A percentile compares a stretch with the other conserved stretches of the same genome.
These are phyloP conservation scores for Dendrocincla fuliginosa DNA, from an alignment of 2,797 vertebrate species.

Conservation along the genomic window DNA sequence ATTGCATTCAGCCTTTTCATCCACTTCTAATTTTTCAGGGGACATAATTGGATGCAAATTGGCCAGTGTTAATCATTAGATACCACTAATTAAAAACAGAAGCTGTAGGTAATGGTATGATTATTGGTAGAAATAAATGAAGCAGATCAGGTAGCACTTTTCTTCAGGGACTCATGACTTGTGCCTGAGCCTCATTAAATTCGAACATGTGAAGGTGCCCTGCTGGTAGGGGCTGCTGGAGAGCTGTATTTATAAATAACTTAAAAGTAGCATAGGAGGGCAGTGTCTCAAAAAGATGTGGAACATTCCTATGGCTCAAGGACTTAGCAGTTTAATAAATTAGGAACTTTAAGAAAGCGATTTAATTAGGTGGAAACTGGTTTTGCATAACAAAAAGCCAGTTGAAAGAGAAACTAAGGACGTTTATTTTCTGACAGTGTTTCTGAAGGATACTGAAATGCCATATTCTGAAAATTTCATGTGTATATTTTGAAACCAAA, in stretches of 20 bases:
- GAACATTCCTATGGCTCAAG: constrained; percentile 46
- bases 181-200: constrained; percentile 71
- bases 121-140: constrained; percentile 78
- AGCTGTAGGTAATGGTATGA: constrained; percentile 75
- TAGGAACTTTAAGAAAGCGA: constrained; percentile 60
- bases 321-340: constrained; percentile 71
- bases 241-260: constrained; percentile 69
- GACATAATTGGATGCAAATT: constrained; percentile 77
- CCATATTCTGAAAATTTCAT: neutral
- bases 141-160: constrained; percentile 69
- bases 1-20: constrained; percentile 67
- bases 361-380: constrained; percentile 65
- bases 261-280: constrained; percentile 66
- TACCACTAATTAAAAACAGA: constrained; percentile 77
- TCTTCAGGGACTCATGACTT: constrained; percentile 65
- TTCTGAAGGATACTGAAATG: constrained; percentile 18
- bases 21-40: constrained; percentile 70
- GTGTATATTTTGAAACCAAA: neutral
- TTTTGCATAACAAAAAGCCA: constrained; percentile 53
- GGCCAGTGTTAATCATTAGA: constrained; percentile 75
- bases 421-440: neutral
- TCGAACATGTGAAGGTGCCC: constrained; percentile 65
- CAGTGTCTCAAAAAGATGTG: constrained; percentile 33
- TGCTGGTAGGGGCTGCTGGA: constrained; percentile 50
- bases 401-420: constrained; percentile 40